Evolutionary conservation across 2,113 vertebrate species (phyloP).

Genomic region (Ahaetulla prasina): DNA sequence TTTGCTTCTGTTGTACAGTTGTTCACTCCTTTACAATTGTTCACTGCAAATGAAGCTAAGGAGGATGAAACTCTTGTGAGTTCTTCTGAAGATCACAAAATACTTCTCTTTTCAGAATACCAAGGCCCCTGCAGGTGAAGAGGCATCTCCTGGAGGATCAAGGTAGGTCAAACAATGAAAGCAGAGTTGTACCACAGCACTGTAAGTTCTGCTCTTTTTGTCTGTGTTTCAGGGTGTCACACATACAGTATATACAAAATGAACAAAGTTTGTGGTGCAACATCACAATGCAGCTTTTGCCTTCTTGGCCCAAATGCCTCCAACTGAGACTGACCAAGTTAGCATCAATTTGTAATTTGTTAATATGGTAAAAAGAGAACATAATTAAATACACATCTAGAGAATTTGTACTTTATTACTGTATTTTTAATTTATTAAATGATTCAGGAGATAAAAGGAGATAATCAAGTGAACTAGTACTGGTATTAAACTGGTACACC

Average conservation of each 20-base stretch:
- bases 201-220: not conserved
- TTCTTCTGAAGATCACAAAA: not conserved
- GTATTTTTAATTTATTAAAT: not conserved
- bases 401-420: not conserved
- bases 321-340: not conserved
- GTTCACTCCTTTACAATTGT: not conserved
- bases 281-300: not conserved
- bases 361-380: not conserved
- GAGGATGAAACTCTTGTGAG: not conserved
- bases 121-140: not conserved
- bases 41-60: not conserved
- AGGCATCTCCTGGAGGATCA: not conserved
- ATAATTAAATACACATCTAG: not conserved
- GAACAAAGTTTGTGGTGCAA: not conserved
- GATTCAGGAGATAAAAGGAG: not conserved
- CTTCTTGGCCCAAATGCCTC: not conserved
- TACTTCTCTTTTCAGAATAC: not conserved
- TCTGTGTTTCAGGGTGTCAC: not conserved
- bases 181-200: not conserved
- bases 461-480: not conserved
- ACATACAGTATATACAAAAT: not conserved
- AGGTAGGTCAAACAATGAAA: not conserved
- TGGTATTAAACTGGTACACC: not conserved
- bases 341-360: not conserved
- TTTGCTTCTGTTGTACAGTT: not conserved